phyloP scores from a whole-genome alignment of 1,140 invertebrate genomes.

The Cheumatopsyche charites region DNA sequence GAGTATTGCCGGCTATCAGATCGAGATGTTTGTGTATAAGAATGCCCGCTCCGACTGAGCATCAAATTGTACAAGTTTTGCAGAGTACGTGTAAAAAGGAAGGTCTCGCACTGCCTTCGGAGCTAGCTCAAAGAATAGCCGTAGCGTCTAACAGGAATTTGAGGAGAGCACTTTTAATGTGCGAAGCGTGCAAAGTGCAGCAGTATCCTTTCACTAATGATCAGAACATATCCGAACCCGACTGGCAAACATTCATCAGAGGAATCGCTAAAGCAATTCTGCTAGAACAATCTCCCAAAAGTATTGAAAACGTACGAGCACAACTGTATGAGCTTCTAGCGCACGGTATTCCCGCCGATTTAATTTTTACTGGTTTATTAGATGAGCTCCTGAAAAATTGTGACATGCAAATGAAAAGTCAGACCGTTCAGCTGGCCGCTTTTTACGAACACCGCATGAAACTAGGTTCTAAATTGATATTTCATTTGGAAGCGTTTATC shows the following conservation, averaged over 20 bases:
- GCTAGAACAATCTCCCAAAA: slow-evolving; percentile 84
- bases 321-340: slow-evolving; percentile 92
- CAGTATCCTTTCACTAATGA: slow-evolving; percentile 86
- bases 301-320: slow-evolving; percentile 82
- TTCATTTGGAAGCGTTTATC: slow-evolving; percentile 96
- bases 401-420: slow-evolving; percentile 86
- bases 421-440: slow-evolving; percentile 84
- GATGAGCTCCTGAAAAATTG: slow-evolving; percentile 87
- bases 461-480: slow-evolving; percentile 92
- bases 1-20: slow-evolving; percentile 93
- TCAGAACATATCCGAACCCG: slow-evolving; percentile 84
- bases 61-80: slow-evolving; percentile 77
- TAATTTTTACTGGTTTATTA: slow-evolving; percentile 91
- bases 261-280: slow-evolving; percentile 90
- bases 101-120: slow-evolving; percentile 75
- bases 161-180: slow-evolving; percentile 90
- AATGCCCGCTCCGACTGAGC: slow-evolving; percentile 83
- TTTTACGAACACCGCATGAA: slow-evolving; percentile 90
- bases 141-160: slow-evolving; percentile 87
- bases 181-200: slow-evolving; percentile 92
- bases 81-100: slow-evolving; percentile 86
- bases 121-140: slow-evolving; percentile 81
- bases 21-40: slow-evolving; percentile 93
- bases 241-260: slow-evolving; percentile 91
- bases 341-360: slow-evolving; percentile 91